Conservation (phyloP, 2,113 vertebrate genomes). For the Callipepla californica region DNA sequence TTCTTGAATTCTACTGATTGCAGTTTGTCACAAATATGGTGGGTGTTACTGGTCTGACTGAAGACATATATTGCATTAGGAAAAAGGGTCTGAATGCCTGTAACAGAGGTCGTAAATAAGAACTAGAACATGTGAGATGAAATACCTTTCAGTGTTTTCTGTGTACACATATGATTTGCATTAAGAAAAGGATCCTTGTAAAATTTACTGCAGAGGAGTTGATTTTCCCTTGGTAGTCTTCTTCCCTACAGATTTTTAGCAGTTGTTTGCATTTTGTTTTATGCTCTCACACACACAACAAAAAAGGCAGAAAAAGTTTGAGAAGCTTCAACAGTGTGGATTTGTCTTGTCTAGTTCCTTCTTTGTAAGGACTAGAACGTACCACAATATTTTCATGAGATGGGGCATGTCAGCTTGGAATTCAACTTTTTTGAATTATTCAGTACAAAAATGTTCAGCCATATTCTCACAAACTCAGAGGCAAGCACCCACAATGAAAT, state of each 20-base stretch:
- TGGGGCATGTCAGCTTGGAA: background rate
- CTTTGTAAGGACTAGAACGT: accelerated
- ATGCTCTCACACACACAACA: background rate
- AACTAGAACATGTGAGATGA: background rate
- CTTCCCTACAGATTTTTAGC: background rate
- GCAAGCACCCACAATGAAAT: background rate
- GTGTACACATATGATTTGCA: slow-evolving; percentile 19
- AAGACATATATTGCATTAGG: background rate
- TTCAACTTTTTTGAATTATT: background rate
- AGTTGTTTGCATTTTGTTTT: background rate
- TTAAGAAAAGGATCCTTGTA: slow-evolving; percentile 21
- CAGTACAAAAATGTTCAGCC: background rate
- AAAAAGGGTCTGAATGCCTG: background rate
- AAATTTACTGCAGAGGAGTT: slow-evolving; percentile 28
- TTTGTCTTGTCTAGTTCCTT: background rate
- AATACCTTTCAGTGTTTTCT: background rate
- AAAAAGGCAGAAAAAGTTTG: background rate
- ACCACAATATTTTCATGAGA: background rate
- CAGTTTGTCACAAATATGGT: slow-evolving; percentile 11
- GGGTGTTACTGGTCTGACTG: background rate
- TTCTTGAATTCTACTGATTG: background rate
- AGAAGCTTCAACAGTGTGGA: background rate
- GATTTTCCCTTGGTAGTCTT: background rate
- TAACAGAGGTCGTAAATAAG: slow-evolving; percentile 41
- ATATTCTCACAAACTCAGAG: background rate